Evolutionary conservation across 2,888 invertebrate species (phyloP).

Genomic region (Escarpia spicata): DNA sequence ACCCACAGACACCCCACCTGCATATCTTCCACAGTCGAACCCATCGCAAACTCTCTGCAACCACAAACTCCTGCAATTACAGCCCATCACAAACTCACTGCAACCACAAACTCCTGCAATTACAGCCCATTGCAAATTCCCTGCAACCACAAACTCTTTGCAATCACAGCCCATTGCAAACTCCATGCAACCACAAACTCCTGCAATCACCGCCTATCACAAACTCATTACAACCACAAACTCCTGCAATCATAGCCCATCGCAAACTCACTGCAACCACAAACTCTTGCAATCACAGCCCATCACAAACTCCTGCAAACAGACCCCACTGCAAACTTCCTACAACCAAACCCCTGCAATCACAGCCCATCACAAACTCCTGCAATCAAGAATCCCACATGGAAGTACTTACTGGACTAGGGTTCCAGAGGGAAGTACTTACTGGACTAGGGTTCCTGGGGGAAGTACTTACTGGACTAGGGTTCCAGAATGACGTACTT

Average conservation of each 20-base stretch:
- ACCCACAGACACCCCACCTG: constrained; percentile 97
- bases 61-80: not conserved
- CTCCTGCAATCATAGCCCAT: not conserved
- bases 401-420: constrained; percentile 66
- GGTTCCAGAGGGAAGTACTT: constrained; percentile 77
- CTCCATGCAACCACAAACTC: not conserved
- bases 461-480: constrained; percentile 70
- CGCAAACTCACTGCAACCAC: no score
- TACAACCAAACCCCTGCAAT: not conserved
- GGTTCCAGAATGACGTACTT: constrained; percentile 75
- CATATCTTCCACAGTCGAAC: constrained; percentile 68
- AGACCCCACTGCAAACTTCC: no score
- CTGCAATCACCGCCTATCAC: constrained; percentile 30
- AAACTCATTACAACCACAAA: constrained; percentile 34
- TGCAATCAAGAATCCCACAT: not conserved
- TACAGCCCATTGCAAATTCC: not conserved
- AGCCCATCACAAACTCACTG: not conserved
- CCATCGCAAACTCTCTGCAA: constrained; percentile 85
- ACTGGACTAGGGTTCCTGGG: constrained; percentile 67
- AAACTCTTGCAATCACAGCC: no score
- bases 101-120: not conserved
- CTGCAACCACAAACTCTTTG: not conserved
- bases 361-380: constrained; percentile 52
- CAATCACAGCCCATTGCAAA: not conserved
- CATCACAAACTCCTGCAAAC: no score